These are phyloP conservation scores for Tetrax tetrax DNA, from an alignment of 2,113 vertebrate species.

Conservation along the genomic window DNA sequence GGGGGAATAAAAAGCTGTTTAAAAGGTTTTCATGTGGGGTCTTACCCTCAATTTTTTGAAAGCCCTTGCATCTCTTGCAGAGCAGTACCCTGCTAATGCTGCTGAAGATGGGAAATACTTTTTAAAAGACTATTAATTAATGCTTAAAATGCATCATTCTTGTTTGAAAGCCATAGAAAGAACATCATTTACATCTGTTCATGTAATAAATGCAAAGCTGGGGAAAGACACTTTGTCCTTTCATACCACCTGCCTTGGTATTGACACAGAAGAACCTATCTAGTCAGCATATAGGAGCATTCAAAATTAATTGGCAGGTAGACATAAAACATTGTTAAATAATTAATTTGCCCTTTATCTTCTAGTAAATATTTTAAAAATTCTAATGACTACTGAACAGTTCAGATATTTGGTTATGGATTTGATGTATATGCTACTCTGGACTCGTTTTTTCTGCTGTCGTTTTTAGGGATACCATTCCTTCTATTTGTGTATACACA, in stretches of 20 bases:
- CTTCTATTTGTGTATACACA: neutral
- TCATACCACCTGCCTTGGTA: neutral
- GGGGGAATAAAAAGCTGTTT: constrained; percentile 50
- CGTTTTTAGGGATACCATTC: neutral
- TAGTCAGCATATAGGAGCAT: neutral
- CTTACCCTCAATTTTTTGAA: constrained; percentile 7
- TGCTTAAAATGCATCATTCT: neutral
- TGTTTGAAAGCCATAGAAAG: neutral
- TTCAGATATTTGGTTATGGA: neutral
- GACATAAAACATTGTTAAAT: neutral
- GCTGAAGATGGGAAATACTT: neutral
- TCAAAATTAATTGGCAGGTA: neutral
- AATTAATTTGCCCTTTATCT: neutral
- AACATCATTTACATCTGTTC: neutral
- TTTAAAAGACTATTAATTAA: neutral
- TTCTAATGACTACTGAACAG: neutral
- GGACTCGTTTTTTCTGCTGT: neutral
- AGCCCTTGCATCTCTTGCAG: neutral
- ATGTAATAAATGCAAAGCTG: neutral
- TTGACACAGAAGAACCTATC: neutral
- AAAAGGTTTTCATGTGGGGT: constrained; percentile 38
- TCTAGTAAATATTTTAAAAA: neutral
- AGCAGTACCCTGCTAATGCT: neutral
- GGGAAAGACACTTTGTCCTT: neutral
- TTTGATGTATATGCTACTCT: neutral